These are phyloP conservation scores for Meloidogyne floridensis DNA, from an alignment of 1,140 invertebrate genomes.

Conservation along the genomic window DNA sequence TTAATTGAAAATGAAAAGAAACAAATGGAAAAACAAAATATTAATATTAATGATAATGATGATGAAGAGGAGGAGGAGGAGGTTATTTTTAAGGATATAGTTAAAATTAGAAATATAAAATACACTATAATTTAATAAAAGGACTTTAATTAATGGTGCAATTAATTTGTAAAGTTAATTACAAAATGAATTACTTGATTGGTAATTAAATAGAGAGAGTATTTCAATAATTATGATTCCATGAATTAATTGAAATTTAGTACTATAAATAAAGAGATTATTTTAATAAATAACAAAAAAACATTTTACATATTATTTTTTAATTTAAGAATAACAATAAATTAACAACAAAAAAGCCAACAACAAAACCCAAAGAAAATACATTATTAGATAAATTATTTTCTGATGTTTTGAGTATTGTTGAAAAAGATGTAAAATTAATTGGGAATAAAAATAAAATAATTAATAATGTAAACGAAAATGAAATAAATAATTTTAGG, in stretches of 20 bases:
- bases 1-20: not conserved
- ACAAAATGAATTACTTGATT: too few relatives aligned
- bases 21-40: conserved; percentile 4
- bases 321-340: not conserved
- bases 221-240: too few relatives aligned
- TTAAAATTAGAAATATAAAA: too few relatives aligned
- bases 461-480: not conserved
- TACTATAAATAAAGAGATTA: too few relatives aligned
- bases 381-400: conserved; percentile 54
- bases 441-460: conserved; percentile 16
- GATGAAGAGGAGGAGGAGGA: conserved; percentile 15
- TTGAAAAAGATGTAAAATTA: conserved; percentile 43
- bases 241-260: too few relatives aligned
- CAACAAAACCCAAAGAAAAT: not conserved
- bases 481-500: not conserved
- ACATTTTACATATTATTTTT: not conserved
- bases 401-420: conserved; percentile 52
- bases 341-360: not conserved
- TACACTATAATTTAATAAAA: too few relatives aligned
- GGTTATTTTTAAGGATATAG: not conserved
- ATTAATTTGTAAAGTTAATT: too few relatives aligned
- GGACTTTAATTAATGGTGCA: too few relatives aligned
- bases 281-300: too few relatives aligned
- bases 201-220: too few relatives aligned
- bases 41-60: conserved; percentile 11